Evolutionary conservation across 1,140 invertebrate species (phyloP), one percentile per base, ranked within the genome.

Genomic region (Cepaea nemoralis): DNA sequence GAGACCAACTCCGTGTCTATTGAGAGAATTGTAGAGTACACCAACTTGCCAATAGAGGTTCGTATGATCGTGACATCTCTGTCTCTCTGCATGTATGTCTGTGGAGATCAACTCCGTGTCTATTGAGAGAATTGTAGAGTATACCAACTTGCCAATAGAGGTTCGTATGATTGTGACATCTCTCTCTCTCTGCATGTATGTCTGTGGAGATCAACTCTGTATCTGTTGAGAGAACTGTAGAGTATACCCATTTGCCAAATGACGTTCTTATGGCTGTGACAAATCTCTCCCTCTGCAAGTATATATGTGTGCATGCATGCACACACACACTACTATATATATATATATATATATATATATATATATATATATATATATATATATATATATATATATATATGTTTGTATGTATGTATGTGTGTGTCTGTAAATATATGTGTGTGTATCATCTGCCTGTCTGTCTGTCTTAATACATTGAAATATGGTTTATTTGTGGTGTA

Each of bases 131-230:
- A 97, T 99, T 84, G 97, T 97, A 89, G 97, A 99, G 88, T 99
- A 87, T 77, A 83, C 86, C 33, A 85, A 85, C 14, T 81, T 85
- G 27, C n/a, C 59, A 19, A 66, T 66, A 45, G 88, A 89, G 86
- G 88, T 89, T 50, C n/a, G 55, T 39, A 33, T 2, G 22, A 24
- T 22, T 55, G 50, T 55, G n/a, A n/a, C n/a, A n/a, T n/a, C n/a
- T n/a, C n/a, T 16, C 16, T 16, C n/a, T 55, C n/a, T n/a, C 16
- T 55, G n/a, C 16, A n/a, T 16, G n/a, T n/a, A n/a, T n/a, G n/a
- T n/a, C n/a, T n/a, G n/a, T 99, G 24, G 97, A 99, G 92, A 98
- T 96, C 0, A 99, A 99, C 89, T 98, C 98, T 82, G 97, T 99
- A 0, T 96, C 97, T 24, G 97, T 99, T 2, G 98, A 99, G 91